Base-by-base conservation (phyloP, 1,140 invertebrate species). In the Vanessa atalanta region DNA sequence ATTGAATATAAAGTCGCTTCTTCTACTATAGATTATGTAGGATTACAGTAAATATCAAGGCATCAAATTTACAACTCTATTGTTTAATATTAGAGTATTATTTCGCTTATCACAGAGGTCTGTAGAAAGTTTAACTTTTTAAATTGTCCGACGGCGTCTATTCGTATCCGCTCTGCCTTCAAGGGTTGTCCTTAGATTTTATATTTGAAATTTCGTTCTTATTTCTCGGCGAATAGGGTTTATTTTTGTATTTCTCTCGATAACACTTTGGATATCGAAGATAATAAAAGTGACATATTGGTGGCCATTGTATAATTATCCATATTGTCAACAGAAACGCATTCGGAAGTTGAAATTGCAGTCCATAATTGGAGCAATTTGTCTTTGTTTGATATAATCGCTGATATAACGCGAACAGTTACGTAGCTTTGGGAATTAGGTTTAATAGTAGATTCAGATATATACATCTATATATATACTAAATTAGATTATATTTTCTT, bases 271-370 rank as follows among this genome's bases (percentile, higher is more conserved):
- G 57, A 61, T 61, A 61, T 61, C 31, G 26, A 61, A 61, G 57
- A 65, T 71, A 76, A 81, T 76, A 80, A 80, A 82, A 81, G 67
- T 83, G 79, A 81, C 77, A 79, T 79, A 80, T 81, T 79, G 72
- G 73, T 69, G 53, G 65, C 72, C 69, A 77, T 77, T 77, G 73
- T 77, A 76, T 77, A 80, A 80, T 80, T 82, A 81, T 78, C 70
- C 66, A 64, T 79, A 81, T 83, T 83, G 79, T 81, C 74, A 76
- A 71, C 67, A 72, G 65, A 61, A 71, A 75, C 64, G 73, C 64
- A n/a, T 67, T 71, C 68, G 73, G 73, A 75, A 75, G 73, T 71
- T 53, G 20, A 47, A 75, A 75, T 75, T 75, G 73, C 73, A 75
- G 65, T 55, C 64, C 15, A 75, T 71, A 75, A 75, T 75, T 70